Percentiles rank a stretch among this genome's conserved stretches.
These are phyloP conservation scores for Lasioglossum calceatum DNA, from an alignment of 2,888 invertebrate genomes.

Conservation along the genomic window DNA sequence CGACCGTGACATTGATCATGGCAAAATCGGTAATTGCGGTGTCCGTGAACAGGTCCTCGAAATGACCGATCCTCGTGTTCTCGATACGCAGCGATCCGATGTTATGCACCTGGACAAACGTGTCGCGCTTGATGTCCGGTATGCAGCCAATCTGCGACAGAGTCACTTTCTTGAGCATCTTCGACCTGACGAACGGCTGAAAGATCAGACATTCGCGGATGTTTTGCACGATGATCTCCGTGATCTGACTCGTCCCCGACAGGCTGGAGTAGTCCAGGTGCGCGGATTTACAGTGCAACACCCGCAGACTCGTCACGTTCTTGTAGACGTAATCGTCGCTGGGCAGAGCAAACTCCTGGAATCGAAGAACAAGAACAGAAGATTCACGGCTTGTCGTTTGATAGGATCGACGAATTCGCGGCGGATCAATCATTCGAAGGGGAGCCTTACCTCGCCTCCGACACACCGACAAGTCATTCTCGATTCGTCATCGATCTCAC, in stretches of 20 bases:
- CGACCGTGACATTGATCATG: constrained; percentile 74
- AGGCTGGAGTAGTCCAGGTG: constrained; percentile 70
- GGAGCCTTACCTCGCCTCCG: constrained; percentile 69
- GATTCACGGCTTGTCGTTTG: neutral
- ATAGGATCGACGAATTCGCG: neutral
- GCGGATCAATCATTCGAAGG: neutral
- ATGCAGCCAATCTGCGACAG: constrained; percentile 71
- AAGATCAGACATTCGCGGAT: constrained; percentile 70
- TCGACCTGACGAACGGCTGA: constrained; percentile 60
- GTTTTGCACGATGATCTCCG: constrained; percentile 72
- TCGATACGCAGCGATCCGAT: constrained; percentile 72
- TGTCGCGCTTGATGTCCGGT: constrained; percentile 65
- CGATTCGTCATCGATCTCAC: constrained; percentile 58
- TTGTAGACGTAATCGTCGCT: constrained; percentile 66
- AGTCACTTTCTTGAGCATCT: constrained; percentile 59
- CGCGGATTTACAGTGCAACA: constrained; percentile 71
- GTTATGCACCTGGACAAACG: constrained; percentile 59
- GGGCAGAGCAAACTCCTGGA: constrained; percentile 74
- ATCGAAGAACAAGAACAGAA: constrained; percentile 6
- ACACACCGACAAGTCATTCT: constrained; percentile 68
- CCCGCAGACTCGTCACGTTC: constrained; percentile 67
- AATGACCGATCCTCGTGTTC: constrained; percentile 68
- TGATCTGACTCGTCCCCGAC: constrained; percentile 60
- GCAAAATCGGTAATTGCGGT: constrained; percentile 64
- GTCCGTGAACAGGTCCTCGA: constrained; percentile 72